These are phyloP conservation scores for Tipula lateralis DNA, from an alignment of 2,888 invertebrate genomes.

Conservation along the genomic window DNA sequence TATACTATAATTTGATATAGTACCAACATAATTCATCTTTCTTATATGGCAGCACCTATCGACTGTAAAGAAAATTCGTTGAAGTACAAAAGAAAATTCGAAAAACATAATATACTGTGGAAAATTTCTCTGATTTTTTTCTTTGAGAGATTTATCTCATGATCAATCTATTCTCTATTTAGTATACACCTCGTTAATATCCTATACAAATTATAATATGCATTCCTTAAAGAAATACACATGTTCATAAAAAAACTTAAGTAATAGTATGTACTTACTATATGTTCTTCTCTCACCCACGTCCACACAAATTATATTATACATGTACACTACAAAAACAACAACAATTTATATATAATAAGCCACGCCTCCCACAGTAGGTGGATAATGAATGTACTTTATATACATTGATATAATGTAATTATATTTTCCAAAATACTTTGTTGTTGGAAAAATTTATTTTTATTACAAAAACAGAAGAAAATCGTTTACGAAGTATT, in stretches of 20 bases:
- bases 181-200: not conserved
- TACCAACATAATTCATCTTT: not conserved
- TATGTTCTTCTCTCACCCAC: not conserved
- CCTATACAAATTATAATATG: not conserved
- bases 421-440: not conserved
- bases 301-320: not conserved
- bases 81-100: not conserved
- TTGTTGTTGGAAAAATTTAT: not conserved
- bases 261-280: not conserved
- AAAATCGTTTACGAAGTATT: not conserved
- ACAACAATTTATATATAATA: not conserved
- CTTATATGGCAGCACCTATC: not conserved
- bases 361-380: constrained; percentile 27
- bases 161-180: not conserved
- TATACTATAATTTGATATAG: no score
- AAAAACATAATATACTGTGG: not conserved
- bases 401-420: not conserved
- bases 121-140: not conserved
- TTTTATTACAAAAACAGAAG: not conserved
- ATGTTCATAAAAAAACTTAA: not conserved
- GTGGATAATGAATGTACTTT: constrained; percentile 28
- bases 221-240: not conserved
- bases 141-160: not conserved
- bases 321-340: not conserved
- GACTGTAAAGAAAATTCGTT: not conserved